phyloP scores from a whole-genome alignment of 2,797 vertebrate species.

The Fistularia tabacaria region DNA sequence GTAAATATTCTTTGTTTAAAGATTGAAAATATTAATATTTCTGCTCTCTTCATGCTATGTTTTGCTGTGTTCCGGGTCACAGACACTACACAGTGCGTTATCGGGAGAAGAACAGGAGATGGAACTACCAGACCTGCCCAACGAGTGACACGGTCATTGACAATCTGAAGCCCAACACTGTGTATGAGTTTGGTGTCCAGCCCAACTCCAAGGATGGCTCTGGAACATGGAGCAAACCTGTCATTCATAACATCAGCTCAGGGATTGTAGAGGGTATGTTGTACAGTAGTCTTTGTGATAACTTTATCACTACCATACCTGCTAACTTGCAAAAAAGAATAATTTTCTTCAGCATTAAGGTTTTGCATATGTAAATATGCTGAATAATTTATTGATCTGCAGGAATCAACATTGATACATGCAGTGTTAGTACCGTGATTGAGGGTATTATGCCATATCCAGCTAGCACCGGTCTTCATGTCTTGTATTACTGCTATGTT shows the following conservation, averaged over 20 bases:
- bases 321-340: no score
- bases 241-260: slow-evolving; percentile 80
- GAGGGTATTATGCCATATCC: no score
- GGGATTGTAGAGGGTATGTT: slow-evolving; percentile 45
- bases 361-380: no score
- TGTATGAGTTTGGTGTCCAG: slow-evolving; percentile 94
- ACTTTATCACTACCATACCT: no score
- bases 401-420: no score
- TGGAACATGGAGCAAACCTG: slow-evolving; percentile 87
- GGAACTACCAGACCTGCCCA: slow-evolving; percentile 94
- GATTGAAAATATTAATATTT: no score
- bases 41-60: neutral
- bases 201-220: slow-evolving; percentile 73
- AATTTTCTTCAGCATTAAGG: no score
- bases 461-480: no score
- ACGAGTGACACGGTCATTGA: slow-evolving; percentile 90
- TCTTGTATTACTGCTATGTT: no score
- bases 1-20: no score
- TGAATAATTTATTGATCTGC: no score
- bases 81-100: slow-evolving; percentile 83
- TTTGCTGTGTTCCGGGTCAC: neutral
- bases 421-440: no score
- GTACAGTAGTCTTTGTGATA: neutral
- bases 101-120: slow-evolving; percentile 87
- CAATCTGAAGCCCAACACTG: slow-evolving; percentile 85